A percentile compares a stretch with the other conserved stretches of the same genome.
phyloP scores from a whole-genome alignment of 1,140 invertebrate species.

The Aethina tumida region DNA sequence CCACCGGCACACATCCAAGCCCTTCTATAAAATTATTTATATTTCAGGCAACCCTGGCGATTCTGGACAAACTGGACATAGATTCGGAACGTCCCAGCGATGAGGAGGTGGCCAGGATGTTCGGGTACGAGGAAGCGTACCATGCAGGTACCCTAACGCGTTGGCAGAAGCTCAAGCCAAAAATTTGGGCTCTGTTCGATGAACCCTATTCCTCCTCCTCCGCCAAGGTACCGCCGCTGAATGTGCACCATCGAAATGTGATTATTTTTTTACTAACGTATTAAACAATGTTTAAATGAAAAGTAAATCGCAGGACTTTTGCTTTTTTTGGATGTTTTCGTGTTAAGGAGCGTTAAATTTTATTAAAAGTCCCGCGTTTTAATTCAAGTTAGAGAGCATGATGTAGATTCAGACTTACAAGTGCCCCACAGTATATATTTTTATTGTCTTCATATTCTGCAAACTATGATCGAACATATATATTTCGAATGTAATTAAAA shows the following conservation, averaged over 20 bases:
- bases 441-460: no score
- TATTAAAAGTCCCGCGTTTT: no score
- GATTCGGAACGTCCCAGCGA: constrained; percentile 96
- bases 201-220: constrained; percentile 94
- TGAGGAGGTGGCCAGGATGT: constrained; percentile 93
- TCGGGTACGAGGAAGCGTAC: constrained; percentile 95
- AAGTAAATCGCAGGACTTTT: no score
- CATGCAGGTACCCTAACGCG: constrained; percentile 73
- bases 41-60: constrained; percentile 81
- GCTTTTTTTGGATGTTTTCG: no score
- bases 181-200: constrained; percentile 97
- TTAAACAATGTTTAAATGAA: no score
- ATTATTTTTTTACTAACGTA: constrained; percentile 31
- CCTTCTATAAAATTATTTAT: constrained; percentile 4
- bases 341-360: no score
- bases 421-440: no score
- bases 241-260: constrained; percentile 33
- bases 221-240: constrained; percentile 69
- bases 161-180: constrained; percentile 91
- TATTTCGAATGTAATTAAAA: no score
- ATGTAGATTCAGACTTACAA: no score
- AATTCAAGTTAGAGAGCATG: no score
- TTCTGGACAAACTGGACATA: constrained; percentile 88
- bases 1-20: no score
- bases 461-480: no score